These are phyloP conservation scores for Trypoxylon attenuatum DNA, from an alignment of 2,888 invertebrate species.

Conservation along the genomic window DNA sequence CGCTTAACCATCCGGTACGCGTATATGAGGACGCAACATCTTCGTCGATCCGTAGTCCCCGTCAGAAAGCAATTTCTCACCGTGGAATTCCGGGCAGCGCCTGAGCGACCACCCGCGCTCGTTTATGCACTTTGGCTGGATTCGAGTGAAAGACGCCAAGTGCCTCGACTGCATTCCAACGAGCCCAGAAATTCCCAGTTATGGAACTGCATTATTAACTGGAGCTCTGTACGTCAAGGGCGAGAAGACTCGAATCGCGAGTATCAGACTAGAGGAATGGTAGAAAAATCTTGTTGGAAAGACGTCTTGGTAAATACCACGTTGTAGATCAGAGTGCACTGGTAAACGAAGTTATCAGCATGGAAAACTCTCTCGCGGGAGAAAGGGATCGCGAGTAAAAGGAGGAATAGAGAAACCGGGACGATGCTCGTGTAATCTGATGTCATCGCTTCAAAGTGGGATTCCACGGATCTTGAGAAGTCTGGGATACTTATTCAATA, in stretches of 20 bases:
- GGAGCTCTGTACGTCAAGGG: constrained; percentile 15
- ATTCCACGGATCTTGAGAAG: not conserved
- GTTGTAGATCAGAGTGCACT: not conserved
- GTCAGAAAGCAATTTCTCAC: too few relatives aligned
- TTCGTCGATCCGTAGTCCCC: too few relatives aligned
- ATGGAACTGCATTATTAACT: constrained; percentile 15
- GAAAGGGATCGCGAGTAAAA: not conserved
- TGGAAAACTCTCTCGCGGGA: not conserved
- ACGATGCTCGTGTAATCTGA: not conserved
- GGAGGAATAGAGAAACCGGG: constrained; percentile 1
- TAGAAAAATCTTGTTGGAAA: not conserved
- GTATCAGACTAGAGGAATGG: constrained; percentile 4
- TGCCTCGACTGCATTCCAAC: constrained; percentile 5
- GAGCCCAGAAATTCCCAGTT: constrained; percentile 10
- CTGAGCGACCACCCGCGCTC: too few relatives aligned
- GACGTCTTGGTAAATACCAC: too few relatives aligned
- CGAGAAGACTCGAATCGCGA: not conserved
- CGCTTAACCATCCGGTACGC: too few relatives aligned
- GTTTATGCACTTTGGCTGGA: too few relatives aligned
- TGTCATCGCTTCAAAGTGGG: constrained; percentile 8
- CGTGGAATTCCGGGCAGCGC: too few relatives aligned
- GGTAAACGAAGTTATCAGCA: not conserved
- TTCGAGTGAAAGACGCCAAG: constrained; percentile 9
- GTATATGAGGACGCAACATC: too few relatives aligned
- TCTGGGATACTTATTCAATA: constrained; percentile 1